These are phyloP conservation scores for Hippocampus comes DNA, from an alignment of 2,113 vertebrate genomes.

Conservation along the genomic window DNA sequence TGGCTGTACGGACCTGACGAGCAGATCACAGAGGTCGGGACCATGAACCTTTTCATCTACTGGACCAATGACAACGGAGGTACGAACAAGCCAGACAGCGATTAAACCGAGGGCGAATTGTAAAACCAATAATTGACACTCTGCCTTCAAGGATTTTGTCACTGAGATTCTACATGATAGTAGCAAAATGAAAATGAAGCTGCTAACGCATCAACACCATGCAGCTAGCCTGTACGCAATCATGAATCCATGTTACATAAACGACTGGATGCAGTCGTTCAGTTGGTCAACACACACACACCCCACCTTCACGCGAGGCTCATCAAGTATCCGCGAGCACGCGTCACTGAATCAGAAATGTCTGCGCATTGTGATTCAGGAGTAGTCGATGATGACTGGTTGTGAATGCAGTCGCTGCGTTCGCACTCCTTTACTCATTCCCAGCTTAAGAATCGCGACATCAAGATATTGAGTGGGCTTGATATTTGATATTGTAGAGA, in stretches of 20 bases:
- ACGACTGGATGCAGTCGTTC: background rate
- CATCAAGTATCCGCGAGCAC: too few species aligned
- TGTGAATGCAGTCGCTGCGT: background rate
- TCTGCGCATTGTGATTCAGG: too few species aligned
- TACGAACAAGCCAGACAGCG: background rate
- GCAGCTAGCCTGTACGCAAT: too few species aligned
- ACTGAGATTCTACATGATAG: too few species aligned
- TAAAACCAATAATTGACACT: too few species aligned
- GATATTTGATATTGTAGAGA: slow-evolving; percentile 56
- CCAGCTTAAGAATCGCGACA: background rate
- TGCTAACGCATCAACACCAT: too few species aligned
- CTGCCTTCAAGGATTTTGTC: too few species aligned
- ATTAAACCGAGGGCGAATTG: background rate
- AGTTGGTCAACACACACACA: too few species aligned
- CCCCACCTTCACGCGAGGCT: too few species aligned
- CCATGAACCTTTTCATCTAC: slow-evolving; percentile 92
- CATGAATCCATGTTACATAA: background rate
- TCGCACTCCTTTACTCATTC: background rate
- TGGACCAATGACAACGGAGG: slow-evolving; percentile 83
- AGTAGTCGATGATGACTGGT: background rate
- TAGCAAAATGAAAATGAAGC: too few species aligned
- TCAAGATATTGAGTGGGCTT: too few species aligned
- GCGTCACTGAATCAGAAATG: too few species aligned
- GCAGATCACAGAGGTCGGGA: slow-evolving; percentile 87
- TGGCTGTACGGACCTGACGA: slow-evolving; percentile 84